Evolutionary conservation across 2,888 invertebrate species (phyloP).

Genomic region (Phragmatobia fuliginosa): DNA sequence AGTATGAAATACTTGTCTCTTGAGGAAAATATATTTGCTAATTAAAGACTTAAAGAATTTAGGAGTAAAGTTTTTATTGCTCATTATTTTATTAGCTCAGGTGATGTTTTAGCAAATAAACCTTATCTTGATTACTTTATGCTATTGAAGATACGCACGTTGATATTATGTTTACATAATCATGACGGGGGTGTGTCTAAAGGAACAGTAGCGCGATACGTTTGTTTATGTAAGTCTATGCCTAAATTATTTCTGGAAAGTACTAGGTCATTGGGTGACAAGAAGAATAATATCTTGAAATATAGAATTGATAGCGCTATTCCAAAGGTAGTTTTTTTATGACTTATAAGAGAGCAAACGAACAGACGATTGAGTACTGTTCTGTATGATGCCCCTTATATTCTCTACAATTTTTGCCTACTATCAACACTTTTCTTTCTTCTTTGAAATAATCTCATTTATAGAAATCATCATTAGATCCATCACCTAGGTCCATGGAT

Average conservation of each 20-base stretch:
- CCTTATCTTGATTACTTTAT: constrained; percentile 3
- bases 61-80: neutral
- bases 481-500: no score
- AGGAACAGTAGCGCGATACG: neutral
- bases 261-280: neutral
- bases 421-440: no score
- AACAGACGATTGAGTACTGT: no score
- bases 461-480: no score
- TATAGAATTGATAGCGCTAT: neutral
- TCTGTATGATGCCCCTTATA: no score
- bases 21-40: neutral
- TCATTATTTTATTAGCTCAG: constrained; percentile 11
- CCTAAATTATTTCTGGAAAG: neutral
- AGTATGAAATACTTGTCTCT: no score
- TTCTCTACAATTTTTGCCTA: no score
- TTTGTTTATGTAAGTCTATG: neutral
- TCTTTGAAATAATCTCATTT: no score
- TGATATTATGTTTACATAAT: constrained; percentile 10
- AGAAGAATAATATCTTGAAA: neutral
- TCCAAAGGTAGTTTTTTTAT: neutral
- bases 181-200: constrained; percentile 13
- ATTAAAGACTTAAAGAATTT: neutral
- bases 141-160: neutral
- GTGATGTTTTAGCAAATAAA: constrained; percentile 11
- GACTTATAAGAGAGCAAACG: no score